A percentile compares a stretch with the other conserved stretches of the same genome.
Conservation (phyloP, 2,888 invertebrate genomes). For the Pterostichus madidus region DNA sequence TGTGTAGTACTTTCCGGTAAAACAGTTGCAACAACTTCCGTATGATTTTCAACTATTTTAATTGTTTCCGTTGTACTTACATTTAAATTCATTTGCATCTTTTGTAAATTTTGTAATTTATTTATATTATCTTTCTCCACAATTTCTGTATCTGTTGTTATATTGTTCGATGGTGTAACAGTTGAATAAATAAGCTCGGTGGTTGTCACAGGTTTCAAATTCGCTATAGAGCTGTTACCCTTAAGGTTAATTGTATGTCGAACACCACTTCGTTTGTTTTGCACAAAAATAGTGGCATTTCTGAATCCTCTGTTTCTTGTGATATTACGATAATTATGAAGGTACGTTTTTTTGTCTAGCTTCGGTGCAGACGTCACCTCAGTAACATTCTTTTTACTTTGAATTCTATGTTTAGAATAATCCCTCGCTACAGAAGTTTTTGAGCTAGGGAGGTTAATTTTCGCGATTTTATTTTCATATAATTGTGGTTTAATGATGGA, state of each 20-base stretch:
- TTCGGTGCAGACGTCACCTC: constrained; percentile 69
- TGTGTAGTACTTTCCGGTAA: constrained; percentile 6
- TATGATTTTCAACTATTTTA: constrained; percentile 15
- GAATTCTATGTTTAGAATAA: constrained; percentile 72
- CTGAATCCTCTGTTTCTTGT: constrained; percentile 63
- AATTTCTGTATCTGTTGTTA: not conserved
- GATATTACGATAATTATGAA: constrained; percentile 34
- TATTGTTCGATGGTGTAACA: not conserved
- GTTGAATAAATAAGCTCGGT: constrained; percentile 68
- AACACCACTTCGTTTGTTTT: constrained; percentile 57
- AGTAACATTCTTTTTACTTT: constrained; percentile 69
- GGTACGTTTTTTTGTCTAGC: constrained; percentile 40
- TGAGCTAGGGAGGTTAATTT: constrained; percentile 79
- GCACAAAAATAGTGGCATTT: constrained; percentile 62
- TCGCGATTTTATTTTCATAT: constrained; percentile 79
- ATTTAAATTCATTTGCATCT: constrained; percentile 11
- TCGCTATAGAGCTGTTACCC: constrained; percentile 45
- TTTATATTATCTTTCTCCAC: too few species aligned
- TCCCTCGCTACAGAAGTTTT: constrained; percentile 78
- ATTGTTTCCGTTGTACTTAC: constrained; percentile 57
- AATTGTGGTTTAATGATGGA: constrained; percentile 80
- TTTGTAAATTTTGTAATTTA: not conserved
- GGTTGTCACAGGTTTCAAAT: constrained; percentile 71
- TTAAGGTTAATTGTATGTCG: constrained; percentile 60
- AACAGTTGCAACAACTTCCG: constrained; percentile 69